Conservation (phyloP, 2,113 vertebrate species). For the Oryzias celebensis region DNA sequence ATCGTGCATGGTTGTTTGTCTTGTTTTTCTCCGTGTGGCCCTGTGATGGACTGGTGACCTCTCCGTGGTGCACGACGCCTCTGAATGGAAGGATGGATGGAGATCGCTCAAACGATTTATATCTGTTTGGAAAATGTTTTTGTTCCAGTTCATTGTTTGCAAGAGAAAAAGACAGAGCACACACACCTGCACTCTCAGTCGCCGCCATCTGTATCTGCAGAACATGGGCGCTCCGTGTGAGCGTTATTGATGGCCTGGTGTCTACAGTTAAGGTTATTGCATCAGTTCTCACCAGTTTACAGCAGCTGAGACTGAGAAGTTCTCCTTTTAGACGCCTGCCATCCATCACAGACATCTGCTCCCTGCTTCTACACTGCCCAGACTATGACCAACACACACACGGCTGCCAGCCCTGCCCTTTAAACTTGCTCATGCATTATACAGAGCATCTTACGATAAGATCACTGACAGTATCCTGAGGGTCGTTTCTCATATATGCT, state of each 20-base stretch:
- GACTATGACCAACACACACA: conserved; percentile 18
- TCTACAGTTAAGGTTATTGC: conserved; percentile 74
- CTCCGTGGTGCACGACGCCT: too few relatives aligned
- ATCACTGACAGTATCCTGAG: conserved; percentile 44
- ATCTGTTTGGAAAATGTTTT: conserved; percentile 16
- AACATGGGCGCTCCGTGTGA: conserved; percentile 29
- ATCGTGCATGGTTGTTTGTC: too few relatives aligned
- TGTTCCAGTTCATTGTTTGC: conserved; percentile 7
- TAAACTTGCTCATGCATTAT: conserved; percentile 48
- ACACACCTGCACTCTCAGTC: conserved; percentile 14
- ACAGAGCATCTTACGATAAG: conserved; percentile 52
- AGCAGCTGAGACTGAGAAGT: conserved; percentile 57
- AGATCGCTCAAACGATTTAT: neutral
- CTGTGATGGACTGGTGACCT: too few relatives aligned
- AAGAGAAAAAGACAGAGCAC: neutral
- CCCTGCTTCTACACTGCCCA: conserved; percentile 24
- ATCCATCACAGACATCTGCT: conserved; percentile 70
- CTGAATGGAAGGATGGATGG: too few relatives aligned
- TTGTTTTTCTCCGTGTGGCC: too few relatives aligned
- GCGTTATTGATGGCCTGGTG: conserved; percentile 68
- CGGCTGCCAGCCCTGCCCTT: conserved; percentile 37
- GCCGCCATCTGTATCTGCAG: conserved; percentile 27
- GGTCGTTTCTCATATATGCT: conserved; percentile 20
- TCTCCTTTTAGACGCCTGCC: conserved; percentile 54
- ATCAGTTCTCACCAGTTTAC: conserved; percentile 68